Evolutionary conservation across 2,888 invertebrate species (phyloP), one percentile per base, ranked within the genome.

Genomic region (Pasiphila rectangulata): DNA sequence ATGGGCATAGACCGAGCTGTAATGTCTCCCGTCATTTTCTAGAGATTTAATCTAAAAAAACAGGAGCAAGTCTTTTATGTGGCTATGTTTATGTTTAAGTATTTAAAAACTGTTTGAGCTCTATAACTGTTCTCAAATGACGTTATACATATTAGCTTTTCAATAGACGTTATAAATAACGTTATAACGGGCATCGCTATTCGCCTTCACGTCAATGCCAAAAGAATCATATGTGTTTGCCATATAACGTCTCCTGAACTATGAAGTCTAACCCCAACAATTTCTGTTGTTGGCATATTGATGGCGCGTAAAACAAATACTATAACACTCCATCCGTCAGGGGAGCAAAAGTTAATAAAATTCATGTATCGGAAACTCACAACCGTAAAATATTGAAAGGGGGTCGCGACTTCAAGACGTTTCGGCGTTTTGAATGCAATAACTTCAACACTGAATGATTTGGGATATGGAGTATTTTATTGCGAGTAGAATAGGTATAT

Each of bases 301-400:
- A 81, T 83, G 87, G 76, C 73, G 84, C 85, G 83, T 83, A 83
- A 87, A 87, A 87, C 85, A 86, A 86, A 86, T 75, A 80, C 75
- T 68, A 75, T 75, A 77, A 77, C 80, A 80, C 79, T 77, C 70
- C 72, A 76, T 76, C 78, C 81, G 69, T 78, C 79, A 79, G 43
- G 61, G 83, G 81, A 68, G 81, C 66, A 72, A 79, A 79, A 85
- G 75, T 87, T 87, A 87, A 88, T 87, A 88, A 88, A 88, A 88
- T 88, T 88, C 86, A 88, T 88, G 87, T 88, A 83, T 88, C 79
- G 88, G 87, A 88, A 88, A 87, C 81, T 83, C 86, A 87, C 81
- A 79, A 72, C 77, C 79, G 81, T 83, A 71, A 85, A 83, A 84
- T 83, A 83, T 84, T 79, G 79, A 81, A 76, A 74, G 73, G 57